phyloP scores from a whole-genome alignment of 2,888 invertebrate genomes.

The Kuschelorhynchus macadamiae region DNA sequence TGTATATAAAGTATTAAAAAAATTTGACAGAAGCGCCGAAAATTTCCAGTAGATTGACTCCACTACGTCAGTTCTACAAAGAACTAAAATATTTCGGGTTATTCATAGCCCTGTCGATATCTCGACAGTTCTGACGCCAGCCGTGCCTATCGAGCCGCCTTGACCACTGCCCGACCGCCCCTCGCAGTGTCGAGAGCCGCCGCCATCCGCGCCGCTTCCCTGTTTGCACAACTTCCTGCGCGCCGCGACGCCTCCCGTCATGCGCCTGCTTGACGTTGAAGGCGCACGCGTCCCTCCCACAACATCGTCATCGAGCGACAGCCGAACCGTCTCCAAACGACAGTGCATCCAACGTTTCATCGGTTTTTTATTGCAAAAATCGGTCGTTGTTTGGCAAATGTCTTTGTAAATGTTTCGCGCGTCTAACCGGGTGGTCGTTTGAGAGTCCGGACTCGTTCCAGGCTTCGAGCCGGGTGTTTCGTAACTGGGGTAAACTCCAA shows the following conservation, averaged over 20 bases:
- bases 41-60: too few relatives aligned
- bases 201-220: too few relatives aligned
- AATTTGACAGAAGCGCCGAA: too few relatives aligned
- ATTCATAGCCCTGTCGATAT: too few relatives aligned
- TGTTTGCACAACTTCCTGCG: conserved; percentile 8
- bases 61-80: too few relatives aligned
- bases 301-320: conserved; percentile 61
- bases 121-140: too few relatives aligned
- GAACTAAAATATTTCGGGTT: too few relatives aligned
- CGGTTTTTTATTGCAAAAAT: conserved; percentile 41
- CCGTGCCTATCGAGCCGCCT: background rate
- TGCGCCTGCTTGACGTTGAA: conserved; percentile 48
- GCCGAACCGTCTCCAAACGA: conserved; percentile 54
- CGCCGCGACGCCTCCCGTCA: conserved; percentile 37
- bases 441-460: background rate
- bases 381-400: conserved; percentile 29
- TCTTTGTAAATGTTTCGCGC: conserved; percentile 30
- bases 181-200: background rate
- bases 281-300: conserved; percentile 58
- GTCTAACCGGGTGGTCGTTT: conserved; percentile 17
- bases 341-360: conserved; percentile 32
- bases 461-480: conserved; percentile 22
- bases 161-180: background rate
- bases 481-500: conserved; percentile 29
- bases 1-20: too few relatives aligned